Evolutionary conservation across 2,797 vertebrate species (phyloP).

Genomic region (Remorina albescens): DNA sequence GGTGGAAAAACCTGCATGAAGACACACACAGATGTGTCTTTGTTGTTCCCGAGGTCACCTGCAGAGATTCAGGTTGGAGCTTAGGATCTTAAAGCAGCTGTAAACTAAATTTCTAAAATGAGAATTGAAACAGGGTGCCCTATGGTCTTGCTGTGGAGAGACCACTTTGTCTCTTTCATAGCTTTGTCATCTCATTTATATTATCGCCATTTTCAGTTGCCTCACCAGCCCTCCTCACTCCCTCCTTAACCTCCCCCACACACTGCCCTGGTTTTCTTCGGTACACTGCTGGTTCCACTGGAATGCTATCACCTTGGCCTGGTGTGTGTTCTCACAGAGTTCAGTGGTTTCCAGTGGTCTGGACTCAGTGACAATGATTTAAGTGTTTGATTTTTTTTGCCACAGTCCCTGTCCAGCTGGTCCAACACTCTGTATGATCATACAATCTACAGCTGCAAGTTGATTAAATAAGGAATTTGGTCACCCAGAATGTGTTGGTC

Average conservation of each 20-base stretch:
- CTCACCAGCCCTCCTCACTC: slow-evolving; percentile 5
- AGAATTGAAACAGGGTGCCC: not conserved
- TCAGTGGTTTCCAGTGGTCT: slow-evolving; percentile 57
- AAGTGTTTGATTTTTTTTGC: slow-evolving; percentile 41
- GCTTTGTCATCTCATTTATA: slow-evolving; percentile 19
- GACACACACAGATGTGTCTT: slow-evolving; percentile 22
- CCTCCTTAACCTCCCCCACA: slow-evolving; percentile 12
- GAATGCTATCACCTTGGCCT: slow-evolving; percentile 72
- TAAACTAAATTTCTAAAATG: not conserved
- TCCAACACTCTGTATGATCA: slow-evolving; percentile 42
- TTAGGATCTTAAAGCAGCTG: not conserved
- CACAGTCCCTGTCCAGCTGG: slow-evolving; percentile 78
- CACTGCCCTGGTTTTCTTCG: slow-evolving; percentile 58
- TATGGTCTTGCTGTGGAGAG: slow-evolving; percentile 71
- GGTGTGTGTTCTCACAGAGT: slow-evolving; percentile 61
- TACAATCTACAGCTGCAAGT: slow-evolving; percentile 4
- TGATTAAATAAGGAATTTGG: slow-evolving; percentile 6
- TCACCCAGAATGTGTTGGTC: slow-evolving; percentile 12
- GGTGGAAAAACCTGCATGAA: slow-evolving; percentile 23
- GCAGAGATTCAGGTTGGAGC: not conserved
- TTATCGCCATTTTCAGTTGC: slow-evolving; percentile 31
- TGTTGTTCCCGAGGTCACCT: slow-evolving; percentile 15
- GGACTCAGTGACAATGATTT: slow-evolving; percentile 45
- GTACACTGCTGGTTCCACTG: slow-evolving; percentile 73
- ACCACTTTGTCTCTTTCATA: slow-evolving; percentile 40